These are phyloP conservation scores for Tromatobia lineatoria DNA, from an alignment of 2,888 invertebrate species.

Conservation along the genomic window DNA sequence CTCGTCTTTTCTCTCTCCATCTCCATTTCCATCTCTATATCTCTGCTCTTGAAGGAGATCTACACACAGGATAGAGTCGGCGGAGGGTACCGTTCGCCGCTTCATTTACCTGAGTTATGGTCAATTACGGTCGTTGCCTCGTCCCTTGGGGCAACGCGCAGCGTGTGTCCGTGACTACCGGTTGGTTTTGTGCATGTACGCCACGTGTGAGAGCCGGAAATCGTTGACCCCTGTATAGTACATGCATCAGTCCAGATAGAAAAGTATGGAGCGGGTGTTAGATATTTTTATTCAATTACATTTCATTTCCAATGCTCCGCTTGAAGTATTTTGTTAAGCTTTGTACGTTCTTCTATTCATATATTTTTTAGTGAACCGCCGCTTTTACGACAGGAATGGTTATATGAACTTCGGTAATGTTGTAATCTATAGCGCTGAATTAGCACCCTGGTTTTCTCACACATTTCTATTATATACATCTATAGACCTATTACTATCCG, in stretches of 20 bases:
- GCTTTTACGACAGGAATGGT: no score
- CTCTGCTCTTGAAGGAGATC: conserved; percentile 24
- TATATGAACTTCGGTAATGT: no score
- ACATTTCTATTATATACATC: no score
- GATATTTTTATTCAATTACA: not conserved
- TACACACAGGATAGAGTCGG: conserved; percentile 14
- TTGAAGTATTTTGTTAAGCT: not conserved
- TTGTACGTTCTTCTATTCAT: no score
- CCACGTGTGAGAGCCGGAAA: conserved; percentile 48
- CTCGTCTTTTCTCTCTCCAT: conserved; percentile 30
- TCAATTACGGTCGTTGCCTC: conserved; percentile 78
- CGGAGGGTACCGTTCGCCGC: conserved; percentile 77
- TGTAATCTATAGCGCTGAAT: no score
- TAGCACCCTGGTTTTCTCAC: no score
- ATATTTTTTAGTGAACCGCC: no score
- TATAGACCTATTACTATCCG: no score
- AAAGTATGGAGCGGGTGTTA: not conserved
- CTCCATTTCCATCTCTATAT: conserved; percentile 25
- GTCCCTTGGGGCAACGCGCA: conserved; percentile 57
- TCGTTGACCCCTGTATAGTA: not conserved
- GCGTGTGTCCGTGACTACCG: conserved; percentile 73
- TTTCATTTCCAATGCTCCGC: not conserved
- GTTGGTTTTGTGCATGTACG: conserved; percentile 46
- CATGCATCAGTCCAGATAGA: not conserved
- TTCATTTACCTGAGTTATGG: conserved; percentile 81